phyloP scores from a whole-genome alignment of 2,113 vertebrate species.

The Nematolebias whitei region DNA sequence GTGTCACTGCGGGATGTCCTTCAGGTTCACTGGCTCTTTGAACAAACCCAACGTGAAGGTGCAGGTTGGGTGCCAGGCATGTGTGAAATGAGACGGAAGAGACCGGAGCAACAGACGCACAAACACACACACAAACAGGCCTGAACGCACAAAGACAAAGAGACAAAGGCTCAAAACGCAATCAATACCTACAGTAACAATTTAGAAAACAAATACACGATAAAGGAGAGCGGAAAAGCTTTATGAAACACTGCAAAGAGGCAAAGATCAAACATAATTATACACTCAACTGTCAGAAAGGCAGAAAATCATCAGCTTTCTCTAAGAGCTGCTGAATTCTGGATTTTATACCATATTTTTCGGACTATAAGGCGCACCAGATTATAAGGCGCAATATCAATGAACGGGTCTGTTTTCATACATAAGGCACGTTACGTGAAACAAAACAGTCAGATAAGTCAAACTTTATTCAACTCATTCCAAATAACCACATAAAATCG shows the following conservation, averaged over 20 bases:
- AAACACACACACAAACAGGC: neutral
- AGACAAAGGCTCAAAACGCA: neutral
- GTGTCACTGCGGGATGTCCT: constrained; percentile 17
- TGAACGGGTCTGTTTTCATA: too few relatives aligned
- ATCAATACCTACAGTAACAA: constrained; percentile 16
- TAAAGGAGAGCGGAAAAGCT: neutral
- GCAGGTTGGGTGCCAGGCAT: constrained; percentile 31
- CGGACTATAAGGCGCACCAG: too few relatives aligned
- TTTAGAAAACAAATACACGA: constrained; percentile 9
- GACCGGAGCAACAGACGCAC: neutral
- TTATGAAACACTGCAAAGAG: constrained; percentile 39
- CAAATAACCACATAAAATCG: too few relatives aligned
- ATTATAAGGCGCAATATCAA: too few relatives aligned
- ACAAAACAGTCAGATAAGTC: too few relatives aligned
- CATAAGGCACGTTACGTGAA: too few relatives aligned
- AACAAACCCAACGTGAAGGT: constrained; percentile 28
- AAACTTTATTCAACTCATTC: too few relatives aligned
- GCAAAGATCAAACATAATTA: constrained; percentile 35
- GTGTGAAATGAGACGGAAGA: constrained; percentile 48
- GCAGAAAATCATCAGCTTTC: constrained; percentile 20
- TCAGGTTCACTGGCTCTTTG: constrained; percentile 22
- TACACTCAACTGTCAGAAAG: constrained; percentile 11
- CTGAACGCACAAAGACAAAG: neutral
- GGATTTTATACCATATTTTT: too few relatives aligned
- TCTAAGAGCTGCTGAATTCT: constrained; percentile 10